Conservation (phyloP, 1,140 invertebrate genomes). For the Anoplophora glabripennis region DNA sequence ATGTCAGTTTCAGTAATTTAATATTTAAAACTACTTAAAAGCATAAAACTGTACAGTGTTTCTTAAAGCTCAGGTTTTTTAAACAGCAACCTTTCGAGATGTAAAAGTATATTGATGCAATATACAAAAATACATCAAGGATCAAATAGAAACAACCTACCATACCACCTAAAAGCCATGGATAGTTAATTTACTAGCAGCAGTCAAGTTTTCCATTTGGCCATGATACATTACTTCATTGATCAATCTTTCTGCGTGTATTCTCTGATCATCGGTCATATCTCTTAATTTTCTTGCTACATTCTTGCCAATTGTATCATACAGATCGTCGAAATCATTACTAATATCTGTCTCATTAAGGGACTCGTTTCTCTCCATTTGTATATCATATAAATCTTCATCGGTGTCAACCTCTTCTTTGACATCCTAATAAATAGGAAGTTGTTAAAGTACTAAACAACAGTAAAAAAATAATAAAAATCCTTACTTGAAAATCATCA, state of each 20-base stretch:
- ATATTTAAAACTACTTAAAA: too few species aligned
- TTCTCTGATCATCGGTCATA: constrained; percentile 48
- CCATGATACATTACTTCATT: constrained; percentile 53
- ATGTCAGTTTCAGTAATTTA: too few species aligned
- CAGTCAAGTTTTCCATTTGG: constrained; percentile 44
- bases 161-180: too few species aligned
- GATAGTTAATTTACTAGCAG: too few species aligned
- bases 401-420: constrained; percentile 11
- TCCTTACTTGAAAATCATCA: background rate
- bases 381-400: constrained; percentile 13
- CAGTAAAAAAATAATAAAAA: background rate
- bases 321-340: constrained; percentile 41
- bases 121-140: too few species aligned
- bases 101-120: too few species aligned
- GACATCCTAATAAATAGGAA: constrained; percentile 7
- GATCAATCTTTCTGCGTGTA: constrained; percentile 52
- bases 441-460: background rate
- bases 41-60: too few species aligned
- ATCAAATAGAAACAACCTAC: too few species aligned
- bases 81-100: too few species aligned
- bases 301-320: constrained; percentile 50
- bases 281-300: constrained; percentile 52
- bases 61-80: too few species aligned
- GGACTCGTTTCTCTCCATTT: constrained; percentile 1
- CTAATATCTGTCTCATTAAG: background rate